phyloP scores from a whole-genome alignment of 92 coral and sea anemone genomes.

The Actinostola sp. region DNA sequence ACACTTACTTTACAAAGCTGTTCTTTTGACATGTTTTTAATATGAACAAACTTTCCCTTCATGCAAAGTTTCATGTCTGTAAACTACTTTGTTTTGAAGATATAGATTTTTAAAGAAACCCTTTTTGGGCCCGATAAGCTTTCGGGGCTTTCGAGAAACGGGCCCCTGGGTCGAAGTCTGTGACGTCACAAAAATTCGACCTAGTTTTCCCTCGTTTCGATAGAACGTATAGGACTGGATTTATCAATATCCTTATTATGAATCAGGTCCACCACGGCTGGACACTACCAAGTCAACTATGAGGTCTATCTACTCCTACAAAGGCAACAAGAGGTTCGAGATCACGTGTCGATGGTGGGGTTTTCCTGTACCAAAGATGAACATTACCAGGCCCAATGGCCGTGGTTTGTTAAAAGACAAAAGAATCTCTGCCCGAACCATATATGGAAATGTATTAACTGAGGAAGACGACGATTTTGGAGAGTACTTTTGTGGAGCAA shows the following conservation, averaged over 20 bases:
- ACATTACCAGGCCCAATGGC: constrained; percentile 22
- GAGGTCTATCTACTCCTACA: constrained; percentile 56
- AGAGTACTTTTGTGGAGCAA: constrained; percentile 58
- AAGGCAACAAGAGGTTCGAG: constrained; percentile 45
- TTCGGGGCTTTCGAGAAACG: too few species aligned
- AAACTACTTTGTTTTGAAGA: too few species aligned
- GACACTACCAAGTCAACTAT: constrained; percentile 46
- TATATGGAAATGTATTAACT: constrained; percentile 27
- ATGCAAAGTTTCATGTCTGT: too few species aligned
- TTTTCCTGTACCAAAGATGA: constrained; percentile 56
- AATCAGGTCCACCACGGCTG: constrained; percentile 79
- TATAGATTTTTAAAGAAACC: too few species aligned
- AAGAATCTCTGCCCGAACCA: constrained; percentile 11
- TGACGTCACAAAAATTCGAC: neutral
- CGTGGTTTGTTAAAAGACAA: neutral
- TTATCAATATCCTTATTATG: too few species aligned
- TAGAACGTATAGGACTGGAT: too few species aligned
- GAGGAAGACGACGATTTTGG: constrained; percentile 51
- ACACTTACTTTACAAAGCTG: too few species aligned
- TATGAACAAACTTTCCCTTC: too few species aligned
- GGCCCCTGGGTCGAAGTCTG: too few species aligned
- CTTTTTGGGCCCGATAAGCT: too few species aligned
- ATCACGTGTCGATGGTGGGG: constrained; percentile 76
- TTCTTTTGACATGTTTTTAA: too few species aligned
- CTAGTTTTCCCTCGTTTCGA: too few species aligned